phyloP scores from a whole-genome alignment of 2,888 invertebrate species.

The Ophion obscuratus region DNA sequence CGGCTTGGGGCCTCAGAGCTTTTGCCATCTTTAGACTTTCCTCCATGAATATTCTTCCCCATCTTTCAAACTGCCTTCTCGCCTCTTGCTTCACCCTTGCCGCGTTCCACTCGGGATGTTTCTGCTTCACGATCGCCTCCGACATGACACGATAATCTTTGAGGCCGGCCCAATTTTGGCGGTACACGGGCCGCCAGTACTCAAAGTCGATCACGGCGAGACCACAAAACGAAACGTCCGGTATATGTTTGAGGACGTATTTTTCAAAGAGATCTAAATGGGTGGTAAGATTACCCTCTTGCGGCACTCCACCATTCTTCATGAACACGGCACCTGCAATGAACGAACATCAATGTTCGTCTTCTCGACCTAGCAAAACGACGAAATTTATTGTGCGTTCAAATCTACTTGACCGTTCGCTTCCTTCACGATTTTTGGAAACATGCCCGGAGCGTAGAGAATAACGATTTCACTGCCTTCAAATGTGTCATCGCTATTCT shows the following conservation, averaged over 20 bases:
- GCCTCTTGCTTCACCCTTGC: constrained; percentile 85
- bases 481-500: constrained; percentile 88
- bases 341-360: background rate
- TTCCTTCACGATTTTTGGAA: constrained; percentile 88
- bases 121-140: constrained; percentile 86
- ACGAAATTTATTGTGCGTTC: background rate
- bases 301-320: constrained; percentile 92
- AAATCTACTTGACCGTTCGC: constrained; percentile 76
- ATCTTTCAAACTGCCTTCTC: constrained; percentile 86
- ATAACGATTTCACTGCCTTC: constrained; percentile 88
- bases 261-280: constrained; percentile 87
- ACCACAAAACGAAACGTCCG: constrained; percentile 87
- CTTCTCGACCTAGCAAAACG: background rate
- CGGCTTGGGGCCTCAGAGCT: constrained; percentile 88
- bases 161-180: constrained; percentile 86
- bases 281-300: constrained; percentile 88
- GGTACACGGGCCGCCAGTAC: constrained; percentile 91
- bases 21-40: constrained; percentile 87
- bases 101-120: constrained; percentile 87
- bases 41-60: constrained; percentile 88
- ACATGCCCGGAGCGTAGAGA: constrained; percentile 90
- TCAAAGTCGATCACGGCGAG: constrained; percentile 93
- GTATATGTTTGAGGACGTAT: constrained; percentile 87
- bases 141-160: constrained; percentile 88
- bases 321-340: constrained; percentile 82